Conservation (phyloP, 2,888 invertebrate species). For the Sarcophaga variegata region DNA sequence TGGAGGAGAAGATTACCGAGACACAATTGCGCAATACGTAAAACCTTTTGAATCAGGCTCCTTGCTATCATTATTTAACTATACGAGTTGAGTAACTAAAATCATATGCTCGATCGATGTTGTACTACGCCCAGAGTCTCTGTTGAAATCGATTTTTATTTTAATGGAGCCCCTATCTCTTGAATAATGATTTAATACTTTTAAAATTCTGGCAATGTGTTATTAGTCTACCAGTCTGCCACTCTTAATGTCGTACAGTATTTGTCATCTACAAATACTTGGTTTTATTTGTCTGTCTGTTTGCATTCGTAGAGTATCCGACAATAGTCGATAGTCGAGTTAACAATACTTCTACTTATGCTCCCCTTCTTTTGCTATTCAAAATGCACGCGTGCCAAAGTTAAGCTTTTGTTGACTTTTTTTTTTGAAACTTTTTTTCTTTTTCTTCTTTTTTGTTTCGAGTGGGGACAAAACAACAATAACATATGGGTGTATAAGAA, state of each 20-base stretch:
- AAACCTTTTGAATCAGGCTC: too few relatives aligned
- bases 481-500: slow-evolving; percentile 32
- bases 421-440: background rate
- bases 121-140: too few relatives aligned
- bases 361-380: slow-evolving; percentile 42
- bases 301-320: background rate
- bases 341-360: slow-evolving; percentile 22
- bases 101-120: too few relatives aligned
- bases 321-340: background rate
- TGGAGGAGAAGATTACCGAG: too few relatives aligned
- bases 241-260: background rate
- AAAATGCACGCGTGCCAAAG: slow-evolving; percentile 69
- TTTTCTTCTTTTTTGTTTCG: slow-evolving; percentile 13
- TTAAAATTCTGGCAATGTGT: slow-evolving; percentile 10
- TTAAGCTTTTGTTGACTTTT: slow-evolving; percentile 44
- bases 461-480: slow-evolving; percentile 6
- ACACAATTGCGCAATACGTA: too few relatives aligned
- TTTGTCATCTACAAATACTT: slow-evolving; percentile 24
- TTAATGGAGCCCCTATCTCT: too few relatives aligned
- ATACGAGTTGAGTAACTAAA: too few relatives aligned
- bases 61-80: too few relatives aligned
- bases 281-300: slow-evolving; percentile 32
- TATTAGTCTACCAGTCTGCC: background rate
- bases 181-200: background rate
- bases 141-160: too few relatives aligned